A percentile compares a stretch with the other conserved stretches of the same genome.
These are phyloP conservation scores for Apostichopus leukothele DNA, from an alignment of 53 echinoderm and acorn worm species.

Conservation along the genomic window DNA sequence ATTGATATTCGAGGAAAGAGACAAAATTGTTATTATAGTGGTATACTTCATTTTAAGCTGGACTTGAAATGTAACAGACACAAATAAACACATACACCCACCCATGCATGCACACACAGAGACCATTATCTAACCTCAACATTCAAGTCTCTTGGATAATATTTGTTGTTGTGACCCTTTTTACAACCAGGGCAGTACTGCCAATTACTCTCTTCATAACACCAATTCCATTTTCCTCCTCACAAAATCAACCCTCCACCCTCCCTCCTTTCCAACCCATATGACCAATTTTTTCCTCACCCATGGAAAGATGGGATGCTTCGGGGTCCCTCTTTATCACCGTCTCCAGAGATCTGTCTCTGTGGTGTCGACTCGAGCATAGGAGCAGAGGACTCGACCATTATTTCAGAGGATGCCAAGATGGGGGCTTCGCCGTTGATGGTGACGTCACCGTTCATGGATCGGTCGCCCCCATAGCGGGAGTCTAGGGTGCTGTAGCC, in stretches of 20 bases:
- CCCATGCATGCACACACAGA: no score
- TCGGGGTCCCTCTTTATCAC: conserved; percentile 68
- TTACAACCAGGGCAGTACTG: no score
- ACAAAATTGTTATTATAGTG: no score
- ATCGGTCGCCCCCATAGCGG: conserved; percentile 56
- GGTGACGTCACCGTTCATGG: conserved; percentile 33
- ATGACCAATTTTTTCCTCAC: conserved; percentile 41
- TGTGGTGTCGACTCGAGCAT: conserved; percentile 70
- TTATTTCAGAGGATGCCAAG: conserved; percentile 57
- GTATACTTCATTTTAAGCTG: no score
- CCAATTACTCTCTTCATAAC: no score
- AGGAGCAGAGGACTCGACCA: conserved; percentile 73
- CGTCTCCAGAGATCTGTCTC: conserved; percentile 55
- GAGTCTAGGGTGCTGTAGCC: conserved; percentile 81
- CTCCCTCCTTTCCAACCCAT: not conserved
- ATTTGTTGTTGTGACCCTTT: no score
- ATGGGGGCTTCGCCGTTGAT: conserved; percentile 41
- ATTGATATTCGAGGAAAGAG: no score
- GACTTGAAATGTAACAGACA: no score
- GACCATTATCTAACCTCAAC: no score
- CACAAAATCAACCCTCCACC: not conserved
- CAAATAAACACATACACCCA: no score
- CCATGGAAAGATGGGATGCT: conserved; percentile 85
- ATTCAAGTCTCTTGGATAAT: no score
- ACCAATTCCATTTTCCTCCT: no score